Conservation (phyloP, 1,140 invertebrate genomes). For the Antheraea pernyi region DNA sequence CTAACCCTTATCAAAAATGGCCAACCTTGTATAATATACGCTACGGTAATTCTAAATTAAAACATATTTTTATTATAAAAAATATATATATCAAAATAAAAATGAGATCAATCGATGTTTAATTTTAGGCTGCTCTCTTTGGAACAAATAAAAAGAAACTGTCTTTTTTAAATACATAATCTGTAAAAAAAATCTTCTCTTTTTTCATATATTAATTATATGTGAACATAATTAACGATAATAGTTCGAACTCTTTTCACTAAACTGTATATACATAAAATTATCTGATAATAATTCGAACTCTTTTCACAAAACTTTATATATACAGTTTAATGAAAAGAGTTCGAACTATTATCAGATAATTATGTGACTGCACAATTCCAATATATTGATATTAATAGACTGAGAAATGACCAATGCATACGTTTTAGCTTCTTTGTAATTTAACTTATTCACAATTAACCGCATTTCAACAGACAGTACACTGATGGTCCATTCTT, state of each 20-base stretch:
- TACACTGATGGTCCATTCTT: background rate
- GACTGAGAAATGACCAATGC: too few relatives aligned
- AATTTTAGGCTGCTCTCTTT: constrained; percentile 77
- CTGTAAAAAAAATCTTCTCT: constrained; percentile 26
- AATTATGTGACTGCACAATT: too few relatives aligned
- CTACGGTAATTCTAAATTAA: constrained; percentile 58
- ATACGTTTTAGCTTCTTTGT: too few relatives aligned
- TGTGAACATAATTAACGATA: too few relatives aligned
- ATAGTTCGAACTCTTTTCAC: too few relatives aligned
- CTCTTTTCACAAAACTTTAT: too few relatives aligned
- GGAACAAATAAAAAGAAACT: constrained; percentile 69
- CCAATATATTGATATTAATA: too few relatives aligned
- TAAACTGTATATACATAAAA: too few relatives aligned
- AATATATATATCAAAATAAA: constrained; percentile 51
- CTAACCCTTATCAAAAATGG: constrained; percentile 42
- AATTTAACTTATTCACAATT: background rate
- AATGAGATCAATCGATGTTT: constrained; percentile 76
- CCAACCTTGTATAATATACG: constrained; percentile 19
- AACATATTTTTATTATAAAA: constrained; percentile 39
- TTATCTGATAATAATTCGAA: too few relatives aligned
- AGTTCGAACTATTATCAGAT: background rate
- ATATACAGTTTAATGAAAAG: constrained; percentile 12
- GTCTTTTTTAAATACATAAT: constrained; percentile 31
- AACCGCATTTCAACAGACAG: background rate
- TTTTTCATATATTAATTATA: too few relatives aligned